Percentiles rank a stretch among this genome's conserved stretches.
These are phyloP conservation scores for Lydus trimaculatus DNA, from an alignment of 2,888 invertebrate species.

Conservation along the genomic window DNA sequence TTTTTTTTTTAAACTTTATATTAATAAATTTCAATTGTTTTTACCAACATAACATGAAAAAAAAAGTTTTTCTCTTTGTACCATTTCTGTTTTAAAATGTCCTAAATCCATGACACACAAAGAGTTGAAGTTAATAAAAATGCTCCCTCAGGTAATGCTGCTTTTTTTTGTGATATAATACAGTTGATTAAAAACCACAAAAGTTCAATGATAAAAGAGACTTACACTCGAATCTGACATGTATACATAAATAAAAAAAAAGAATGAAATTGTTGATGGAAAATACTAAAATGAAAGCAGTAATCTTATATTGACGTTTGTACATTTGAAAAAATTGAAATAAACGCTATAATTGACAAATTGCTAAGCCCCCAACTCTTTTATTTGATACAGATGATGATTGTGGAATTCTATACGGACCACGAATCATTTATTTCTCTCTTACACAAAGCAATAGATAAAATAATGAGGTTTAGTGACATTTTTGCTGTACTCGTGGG, in stretches of 20 bases:
- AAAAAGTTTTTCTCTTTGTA: background rate
- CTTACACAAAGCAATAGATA: background rate
- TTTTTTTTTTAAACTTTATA: no score
- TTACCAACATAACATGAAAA: background rate
- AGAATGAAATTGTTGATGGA: background rate
- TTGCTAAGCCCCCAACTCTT: background rate
- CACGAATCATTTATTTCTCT: background rate
- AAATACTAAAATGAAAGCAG: background rate
- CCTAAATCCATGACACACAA: background rate
- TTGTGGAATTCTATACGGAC: background rate
- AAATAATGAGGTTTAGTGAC: background rate
- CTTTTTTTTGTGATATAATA: background rate
- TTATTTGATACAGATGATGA: background rate
- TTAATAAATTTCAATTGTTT: background rate
- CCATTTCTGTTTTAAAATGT: background rate
- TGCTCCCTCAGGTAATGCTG: background rate
- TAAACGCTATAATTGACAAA: background rate
- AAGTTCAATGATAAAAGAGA: background rate
- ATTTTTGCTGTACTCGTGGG: no score
- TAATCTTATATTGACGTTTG: background rate
- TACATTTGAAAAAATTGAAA: background rate
- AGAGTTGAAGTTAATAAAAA: background rate
- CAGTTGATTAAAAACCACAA: background rate
- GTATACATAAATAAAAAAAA: background rate
- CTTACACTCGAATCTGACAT: background rate